Base-by-base conservation (phyloP, 2,113 vertebrate species). In the Coturnix japonica region DNA sequence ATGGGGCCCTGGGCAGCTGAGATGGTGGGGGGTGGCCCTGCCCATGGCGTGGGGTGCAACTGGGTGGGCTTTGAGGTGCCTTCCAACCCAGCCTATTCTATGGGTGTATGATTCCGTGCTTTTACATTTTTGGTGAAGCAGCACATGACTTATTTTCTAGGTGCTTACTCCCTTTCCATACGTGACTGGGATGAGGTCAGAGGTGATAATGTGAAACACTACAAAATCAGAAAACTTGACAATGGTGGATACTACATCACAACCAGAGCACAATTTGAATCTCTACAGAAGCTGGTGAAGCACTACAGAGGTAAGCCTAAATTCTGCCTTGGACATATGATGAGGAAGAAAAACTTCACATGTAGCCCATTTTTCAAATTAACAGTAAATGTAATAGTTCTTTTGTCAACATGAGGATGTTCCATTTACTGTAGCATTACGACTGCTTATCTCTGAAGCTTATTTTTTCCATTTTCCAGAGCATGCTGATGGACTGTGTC, bases 201-300 rank as follows among this genome's bases (percentile, higher is more conserved):
- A 96, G 98, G 99, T 44, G 99, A 99, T 98, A 99, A 99, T 95
- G 99, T 99, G 97, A 99, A 99, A 97, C 99, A 99, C 98, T 99
- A 99, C 97, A 99, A 99, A 98, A 99, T 99, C 94, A 98, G 99
- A 74, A 99, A 99, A 97, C 98, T 99, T 95, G 99, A 99, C 97
- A 99, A 97, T 59, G 99, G 99, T 89, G 99, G 99, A 87, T 99
- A 99, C 95, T 99, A 99, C 93, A 99, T 99, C 97, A 99, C 99
- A 89, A 99, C 99, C 21, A 98, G 99, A 89, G 99, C 99, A 61
- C 99, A 99, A 94, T 99, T 99, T 96, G 99, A 99, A 56, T 99
- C 98, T 7, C 97, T 99, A 25, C 99, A 99, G 97, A 99, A 99
- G 94, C 64, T 99, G 25, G 99, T 99, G 94, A 99, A 99, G 96